Evolutionary conservation across 2,888 invertebrate genomes (phyloP), one percentile per base, ranked within the genome.

Genomic region (Syrphus vitripennis): DNA sequence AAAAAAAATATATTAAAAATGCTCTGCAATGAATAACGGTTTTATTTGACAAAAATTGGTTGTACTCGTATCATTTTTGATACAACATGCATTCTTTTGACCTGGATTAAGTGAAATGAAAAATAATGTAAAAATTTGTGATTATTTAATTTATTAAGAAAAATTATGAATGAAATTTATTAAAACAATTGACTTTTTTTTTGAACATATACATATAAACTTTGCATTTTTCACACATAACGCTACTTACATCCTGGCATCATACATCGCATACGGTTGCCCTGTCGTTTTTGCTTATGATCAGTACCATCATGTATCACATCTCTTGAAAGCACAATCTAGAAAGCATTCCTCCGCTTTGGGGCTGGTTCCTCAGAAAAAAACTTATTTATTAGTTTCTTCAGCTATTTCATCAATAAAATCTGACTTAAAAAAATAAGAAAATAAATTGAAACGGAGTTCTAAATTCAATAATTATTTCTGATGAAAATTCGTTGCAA

Each of bases 401-500:
- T 42, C 26, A 63, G 37, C 24, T 42, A 21, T 40, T 42, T 24
- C 67, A 48, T 67, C 45, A 29, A 65, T 65, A 12, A 65, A 65
- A 40, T 65, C 16, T 4, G 61, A 40, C 21, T 12, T 61, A 10
- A 40, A 26, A 24, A 37, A 40, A 21, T 24, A 14, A 37, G 61
- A 31, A 24, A 24, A 40, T n/a, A n/a, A 37, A 61, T 61, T n/a
- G n/a, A n/a, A n/a, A n/a, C n/a, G n/a, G n/a, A n/a, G 42, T 42
- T 24, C 21, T 10, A n/a, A n/a, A n/a, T n/a, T n/a, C n/a, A n/a
- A n/a, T n/a, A n/a, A 42, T 21, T 42, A 40, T 42, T 26, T 42
- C 29, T 55, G 55, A 67, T 45, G 50, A 31, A 50, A 45, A 67
- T 7, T 67, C 29, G 1, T 50, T 67, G 48, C 42, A 65, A 65